These are phyloP conservation scores for Electrona antarctica DNA, from an alignment of 2,113 vertebrate genomes.

Conservation along the genomic window DNA sequence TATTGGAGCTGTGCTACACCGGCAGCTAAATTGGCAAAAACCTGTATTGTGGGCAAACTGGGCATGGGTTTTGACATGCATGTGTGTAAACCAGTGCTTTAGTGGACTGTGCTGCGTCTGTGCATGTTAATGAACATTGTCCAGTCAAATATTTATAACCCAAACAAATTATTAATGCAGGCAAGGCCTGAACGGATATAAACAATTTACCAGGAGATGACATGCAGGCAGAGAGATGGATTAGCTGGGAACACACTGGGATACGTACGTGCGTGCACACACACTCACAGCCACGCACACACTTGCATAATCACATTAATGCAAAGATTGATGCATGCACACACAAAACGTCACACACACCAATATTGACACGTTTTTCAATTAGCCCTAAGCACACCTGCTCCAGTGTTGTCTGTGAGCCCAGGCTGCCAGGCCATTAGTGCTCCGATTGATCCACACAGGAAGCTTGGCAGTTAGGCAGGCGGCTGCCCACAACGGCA, in stretches of 20 bases:
- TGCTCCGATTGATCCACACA: slow-evolving; percentile 78
- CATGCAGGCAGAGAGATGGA: slow-evolving; percentile 73
- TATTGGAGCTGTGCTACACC: slow-evolving; percentile 33
- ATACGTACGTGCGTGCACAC: slow-evolving; percentile 16
- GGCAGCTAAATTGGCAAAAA: slow-evolving; percentile 31
- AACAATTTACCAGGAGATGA: slow-evolving; percentile 80
- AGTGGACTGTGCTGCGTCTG: slow-evolving; percentile 64
- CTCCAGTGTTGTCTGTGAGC: slow-evolving; percentile 66
- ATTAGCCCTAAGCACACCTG: slow-evolving; percentile 80
- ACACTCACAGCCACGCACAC: slow-evolving; percentile 27
- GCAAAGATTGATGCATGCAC: slow-evolving; percentile 37
- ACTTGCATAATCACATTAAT: slow-evolving; percentile 32
- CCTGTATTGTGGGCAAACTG: slow-evolving; percentile 49
- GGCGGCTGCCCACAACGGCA: slow-evolving; percentile 28
- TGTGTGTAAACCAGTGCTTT: slow-evolving; percentile 35
- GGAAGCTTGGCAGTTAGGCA: slow-evolving; percentile 59
- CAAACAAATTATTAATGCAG: slow-evolving; percentile 82
- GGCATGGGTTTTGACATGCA: slow-evolving; percentile 33
- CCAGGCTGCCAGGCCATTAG: slow-evolving; percentile 71
- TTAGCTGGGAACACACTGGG: slow-evolving; percentile 65
- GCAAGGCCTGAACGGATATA: slow-evolving; percentile 78
- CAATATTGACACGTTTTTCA: slow-evolving; percentile 77
- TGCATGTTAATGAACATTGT: slow-evolving; percentile 80
- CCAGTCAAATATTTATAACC: slow-evolving; percentile 82
- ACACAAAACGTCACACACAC: slow-evolving; percentile 15